These are phyloP conservation scores for Melanocharis versteri DNA, from an alignment of 2,113 vertebrate species.

Conservation along the genomic window DNA sequence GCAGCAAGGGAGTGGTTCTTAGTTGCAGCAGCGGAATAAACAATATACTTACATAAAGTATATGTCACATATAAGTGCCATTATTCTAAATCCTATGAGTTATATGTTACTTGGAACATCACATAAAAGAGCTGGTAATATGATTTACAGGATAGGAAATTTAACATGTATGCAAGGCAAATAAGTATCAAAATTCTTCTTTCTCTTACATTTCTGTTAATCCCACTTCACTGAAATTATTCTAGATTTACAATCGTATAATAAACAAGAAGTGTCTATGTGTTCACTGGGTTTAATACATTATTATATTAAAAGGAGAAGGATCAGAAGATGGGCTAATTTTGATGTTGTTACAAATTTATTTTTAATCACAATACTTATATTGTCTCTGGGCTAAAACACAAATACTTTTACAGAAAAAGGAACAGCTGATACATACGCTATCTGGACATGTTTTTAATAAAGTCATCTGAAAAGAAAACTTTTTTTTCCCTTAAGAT, in stretches of 20 bases:
- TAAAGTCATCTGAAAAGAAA: neutral
- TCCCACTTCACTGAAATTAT: neutral
- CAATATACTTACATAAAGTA: conserved; percentile 71
- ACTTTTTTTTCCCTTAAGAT: neutral
- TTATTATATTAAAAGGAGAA: neutral
- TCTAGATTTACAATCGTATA: neutral
- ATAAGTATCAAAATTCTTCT: conserved; percentile 28
- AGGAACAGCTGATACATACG: fast-evolving
- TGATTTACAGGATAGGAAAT: conserved; percentile 54
- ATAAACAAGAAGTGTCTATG: neutral
- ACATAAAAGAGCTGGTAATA: conserved; percentile 39
- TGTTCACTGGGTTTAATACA: neutral
- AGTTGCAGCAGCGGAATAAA: conserved; percentile 70
- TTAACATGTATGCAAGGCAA: conserved; percentile 29
- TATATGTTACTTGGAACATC: conserved; percentile 45
- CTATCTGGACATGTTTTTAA: neutral
- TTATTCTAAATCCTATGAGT: conserved; percentile 55
- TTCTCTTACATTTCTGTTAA: conserved; percentile 14
- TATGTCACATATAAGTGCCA: conserved; percentile 67
- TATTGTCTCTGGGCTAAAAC: neutral
- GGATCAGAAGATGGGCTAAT: neutral
- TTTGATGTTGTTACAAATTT: neutral
- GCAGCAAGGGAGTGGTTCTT: conserved; percentile 72
- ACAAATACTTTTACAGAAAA: neutral
- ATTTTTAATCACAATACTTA: neutral